Evolutionary conservation across 1,140 invertebrate species (phyloP), one percentile per base, ranked within the genome.

Genomic region (Drosophila subpulchrella): DNA sequence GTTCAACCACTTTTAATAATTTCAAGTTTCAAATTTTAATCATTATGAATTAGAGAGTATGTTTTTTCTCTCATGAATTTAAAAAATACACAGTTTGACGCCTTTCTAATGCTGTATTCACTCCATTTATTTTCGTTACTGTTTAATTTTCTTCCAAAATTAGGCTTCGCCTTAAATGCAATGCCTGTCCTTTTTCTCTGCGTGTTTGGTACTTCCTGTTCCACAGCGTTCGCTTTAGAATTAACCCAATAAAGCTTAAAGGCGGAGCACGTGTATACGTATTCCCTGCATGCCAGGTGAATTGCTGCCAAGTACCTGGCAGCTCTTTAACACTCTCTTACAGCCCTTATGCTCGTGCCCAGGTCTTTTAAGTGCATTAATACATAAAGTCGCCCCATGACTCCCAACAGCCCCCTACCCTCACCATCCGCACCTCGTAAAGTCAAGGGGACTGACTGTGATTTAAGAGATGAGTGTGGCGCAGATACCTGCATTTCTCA

Each of bases 311-410:
- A 78, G 63, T 66, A 59, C 58, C 53, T 79, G 65, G 50, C 78
- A 85, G 82, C 82, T 82, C 78, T 82, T 85, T 86, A 86, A 88
- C 82, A 86, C 82, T 57, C 75, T 71, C 65, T 88, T 72, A 42
- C 72, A 20, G 44, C 38, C 11, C 55, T 20, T 30, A 27, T 13
- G 36, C 61, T 65, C 1, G 24, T 24, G 63, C 60, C 73, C 70
- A 75, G 61, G 61, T 55, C 47, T 77, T 80, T 88, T 76, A 82
- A 86, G 83, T 88, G 78, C 75, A 78, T 85, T 85, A 71, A 81
- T 66, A 78, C 75, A 68, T 71, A 80, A 74, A 72, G 55, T 66
- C 61, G 47, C 68, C 38, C 42, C 13, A 58, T 13, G 41, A 27
- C 50, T 50, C 17, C 17, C 32, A 10, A 6, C 39, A 20, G 1